Evolutionary conservation across 1,140 invertebrate species (phyloP).

Genomic region (Scaptomyza pallida): DNA sequence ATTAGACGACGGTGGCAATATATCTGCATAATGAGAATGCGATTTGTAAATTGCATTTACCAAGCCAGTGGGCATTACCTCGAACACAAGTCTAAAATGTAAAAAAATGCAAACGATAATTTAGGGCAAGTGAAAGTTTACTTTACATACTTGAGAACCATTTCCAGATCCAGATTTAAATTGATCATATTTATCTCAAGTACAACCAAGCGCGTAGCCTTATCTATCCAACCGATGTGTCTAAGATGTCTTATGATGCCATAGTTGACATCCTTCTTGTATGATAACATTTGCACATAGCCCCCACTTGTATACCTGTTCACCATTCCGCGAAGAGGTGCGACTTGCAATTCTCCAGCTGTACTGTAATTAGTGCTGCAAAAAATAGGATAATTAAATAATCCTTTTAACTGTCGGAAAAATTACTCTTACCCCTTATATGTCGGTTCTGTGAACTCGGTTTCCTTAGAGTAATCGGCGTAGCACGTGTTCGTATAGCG

Average conservation of each 20-base stretch:
- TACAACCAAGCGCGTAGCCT: constrained; percentile 37
- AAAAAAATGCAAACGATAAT: neutral
- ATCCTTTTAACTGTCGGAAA: neutral
- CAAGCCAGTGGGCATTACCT: constrained; percentile 21
- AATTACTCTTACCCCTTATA: constrained; percentile 24
- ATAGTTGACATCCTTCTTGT: constrained; percentile 10
- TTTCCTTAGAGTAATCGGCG: constrained; percentile 15
- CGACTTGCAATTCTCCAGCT: constrained; percentile 1
- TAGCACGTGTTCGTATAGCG: constrained; percentile 36
- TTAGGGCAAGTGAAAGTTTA: neutral
- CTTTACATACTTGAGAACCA: constrained; percentile 39
- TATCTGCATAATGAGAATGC: neutral
- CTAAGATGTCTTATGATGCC: constrained; percentile 23
- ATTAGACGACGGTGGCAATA: neutral
- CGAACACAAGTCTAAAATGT: constrained; percentile 16
- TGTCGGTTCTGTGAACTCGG: constrained; percentile 12
- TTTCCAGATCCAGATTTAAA: constrained; percentile 29
- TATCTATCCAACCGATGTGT: constrained; percentile 43
- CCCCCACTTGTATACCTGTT: constrained; percentile 36
- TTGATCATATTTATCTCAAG: constrained; percentile 51
- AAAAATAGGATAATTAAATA: neutral
- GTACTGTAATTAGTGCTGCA: constrained; percentile 27
- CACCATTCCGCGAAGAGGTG: constrained; percentile 3
- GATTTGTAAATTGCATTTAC: neutral
- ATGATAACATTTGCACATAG: constrained; percentile 37